Conservation (phyloP, 1,140 invertebrate species). For the Formica exsecta region DNA sequence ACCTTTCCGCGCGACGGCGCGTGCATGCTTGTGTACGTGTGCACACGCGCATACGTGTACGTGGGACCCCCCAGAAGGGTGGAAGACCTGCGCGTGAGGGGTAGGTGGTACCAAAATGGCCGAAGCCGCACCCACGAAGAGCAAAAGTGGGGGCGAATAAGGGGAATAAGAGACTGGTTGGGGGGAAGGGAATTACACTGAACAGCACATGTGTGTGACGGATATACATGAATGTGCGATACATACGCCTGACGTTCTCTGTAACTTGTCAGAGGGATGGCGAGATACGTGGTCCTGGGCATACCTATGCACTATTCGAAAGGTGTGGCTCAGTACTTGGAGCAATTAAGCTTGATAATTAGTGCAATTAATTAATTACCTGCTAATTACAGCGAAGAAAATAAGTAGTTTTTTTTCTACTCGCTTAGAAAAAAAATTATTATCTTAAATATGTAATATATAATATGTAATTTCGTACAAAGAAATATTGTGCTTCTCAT, state of each 20-base stretch:
- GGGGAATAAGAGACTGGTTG: constrained; percentile 73
- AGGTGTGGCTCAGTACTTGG: constrained; percentile 70
- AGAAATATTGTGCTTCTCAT: not conserved
- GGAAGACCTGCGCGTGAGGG: constrained; percentile 75
- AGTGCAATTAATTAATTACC: constrained; percentile 64
- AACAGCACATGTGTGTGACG: constrained; percentile 49
- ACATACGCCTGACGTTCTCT: constrained; percentile 56
- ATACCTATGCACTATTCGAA: constrained; percentile 74
- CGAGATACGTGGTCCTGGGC: constrained; percentile 59
- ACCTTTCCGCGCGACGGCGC: constrained; percentile 68
- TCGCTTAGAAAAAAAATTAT: not conserved
- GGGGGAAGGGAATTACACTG: constrained; percentile 50
- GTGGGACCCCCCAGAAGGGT: constrained; percentile 69
- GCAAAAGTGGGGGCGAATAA: constrained; percentile 75
- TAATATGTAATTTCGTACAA: not conserved
- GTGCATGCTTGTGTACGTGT: constrained; percentile 64
- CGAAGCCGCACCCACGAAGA: constrained; percentile 78
- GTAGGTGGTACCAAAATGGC: constrained; percentile 85
- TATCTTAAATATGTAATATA: not conserved
- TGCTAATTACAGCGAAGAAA: constrained; percentile 59
- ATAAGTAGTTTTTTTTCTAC: not conserved
- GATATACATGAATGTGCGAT: constrained; percentile 33
- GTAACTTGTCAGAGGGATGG: constrained; percentile 66
- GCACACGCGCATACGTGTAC: constrained; percentile 69
- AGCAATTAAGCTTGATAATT: constrained; percentile 69